Conservation (phyloP, 2,113 vertebrate genomes). For the Siniperca chuatsi region DNA sequence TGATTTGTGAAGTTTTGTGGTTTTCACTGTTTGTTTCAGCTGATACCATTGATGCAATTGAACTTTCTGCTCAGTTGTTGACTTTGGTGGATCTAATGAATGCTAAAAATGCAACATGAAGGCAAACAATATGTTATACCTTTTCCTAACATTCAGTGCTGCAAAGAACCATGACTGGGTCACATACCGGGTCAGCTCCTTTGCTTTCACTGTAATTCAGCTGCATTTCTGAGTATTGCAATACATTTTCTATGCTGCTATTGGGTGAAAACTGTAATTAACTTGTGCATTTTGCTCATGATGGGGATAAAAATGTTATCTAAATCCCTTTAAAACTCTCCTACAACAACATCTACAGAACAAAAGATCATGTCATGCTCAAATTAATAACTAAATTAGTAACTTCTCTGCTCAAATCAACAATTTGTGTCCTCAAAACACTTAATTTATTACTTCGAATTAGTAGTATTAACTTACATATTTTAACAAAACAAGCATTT, state of each 20-base stretch:
- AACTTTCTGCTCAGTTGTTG: too few species aligned
- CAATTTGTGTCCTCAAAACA: not conserved
- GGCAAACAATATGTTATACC: too few species aligned
- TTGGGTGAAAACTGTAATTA: not conserved
- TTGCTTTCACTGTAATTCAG: not conserved
- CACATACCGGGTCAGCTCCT: too few species aligned
- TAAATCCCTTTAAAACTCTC: not conserved
- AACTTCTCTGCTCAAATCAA: not conserved
- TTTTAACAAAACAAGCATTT: not conserved
- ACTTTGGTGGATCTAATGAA: too few species aligned
- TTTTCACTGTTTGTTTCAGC: too few species aligned
- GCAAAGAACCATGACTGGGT: too few species aligned
- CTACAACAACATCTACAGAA: too few species aligned
- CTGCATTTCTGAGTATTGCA: not conserved
- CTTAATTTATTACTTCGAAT: not conserved
- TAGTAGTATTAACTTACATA: not conserved
- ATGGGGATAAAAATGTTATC: not conserved
- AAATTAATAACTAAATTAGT: not conserved
- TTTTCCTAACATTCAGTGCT: too few species aligned
- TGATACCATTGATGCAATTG: too few species aligned
- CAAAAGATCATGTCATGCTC: not conserved
- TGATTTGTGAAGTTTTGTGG: too few species aligned
- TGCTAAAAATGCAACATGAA: too few species aligned
- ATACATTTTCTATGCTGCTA: not conserved
- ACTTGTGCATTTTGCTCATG: not conserved